Base-by-base conservation (phyloP, 1,140 invertebrate genomes). In the Papilio machaon region DNA sequence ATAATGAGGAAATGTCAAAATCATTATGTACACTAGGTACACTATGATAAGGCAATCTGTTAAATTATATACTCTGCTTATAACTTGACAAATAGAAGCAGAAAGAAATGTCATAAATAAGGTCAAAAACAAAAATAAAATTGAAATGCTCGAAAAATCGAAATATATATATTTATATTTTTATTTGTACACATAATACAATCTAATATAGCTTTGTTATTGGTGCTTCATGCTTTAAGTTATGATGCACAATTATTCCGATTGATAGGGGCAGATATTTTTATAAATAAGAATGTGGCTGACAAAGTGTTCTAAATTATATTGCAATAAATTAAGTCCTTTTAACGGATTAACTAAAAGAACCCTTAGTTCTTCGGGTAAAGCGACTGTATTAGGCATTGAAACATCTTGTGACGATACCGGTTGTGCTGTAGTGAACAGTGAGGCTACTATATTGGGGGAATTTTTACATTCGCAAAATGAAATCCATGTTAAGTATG, bases 381-480 rank as follows among this genome's bases (percentile, higher is more conserved):
- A 83, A 38, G 30, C 47, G n/a, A 85, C 52, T 75, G 95, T 99
- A 70, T 93, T 99, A 82, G 99, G 99, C 10, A 99, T 99, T 85
- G 99, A 99, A 96, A 99, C 98, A n/a, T 99, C 98, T 85, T 99
- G 98, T 94, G 99, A 99, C 95, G 99, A 99, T 91, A 99, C 99
- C 5, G 99, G 98, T 75, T 97, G 97, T 88, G 99, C 98, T 73
- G 96, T 99, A 86, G 96, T 99, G 3, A 95, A 97, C 92, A 95
- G 94, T 9, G 85, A 95, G 75, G 97, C 97, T 49, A 95, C 95
- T 81, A 95, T 99, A 81, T 89, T 98, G 47, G 97, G 97, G 19
- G 98, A 99, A 95, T 95, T 96, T 60, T 89, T 97, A 73, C 91
- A 96, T 88, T 98, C 98, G 15, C 98, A 99, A 92, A 96, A 97